Evolutionary conservation across 1,140 invertebrate genomes (phyloP).

Genomic region (Phymastichus coffea): DNA sequence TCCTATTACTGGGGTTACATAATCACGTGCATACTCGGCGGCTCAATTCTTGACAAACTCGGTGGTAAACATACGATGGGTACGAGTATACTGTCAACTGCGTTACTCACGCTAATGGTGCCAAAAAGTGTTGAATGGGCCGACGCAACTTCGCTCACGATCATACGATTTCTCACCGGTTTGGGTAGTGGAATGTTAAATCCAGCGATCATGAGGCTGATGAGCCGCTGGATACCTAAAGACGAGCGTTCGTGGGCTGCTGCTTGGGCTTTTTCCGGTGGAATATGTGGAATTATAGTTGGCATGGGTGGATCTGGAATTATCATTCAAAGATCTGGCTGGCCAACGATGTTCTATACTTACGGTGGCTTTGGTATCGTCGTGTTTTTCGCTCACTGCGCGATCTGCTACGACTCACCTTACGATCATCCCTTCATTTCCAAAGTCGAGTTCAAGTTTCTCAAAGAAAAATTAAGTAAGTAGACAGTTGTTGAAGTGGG

Average conservation of each 20-base stretch:
- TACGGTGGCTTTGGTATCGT: slow-evolving; percentile 74
- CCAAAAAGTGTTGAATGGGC: not conserved
- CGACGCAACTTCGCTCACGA: not conserved
- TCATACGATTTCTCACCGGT: not conserved
- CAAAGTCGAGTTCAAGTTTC: slow-evolving; percentile 73
- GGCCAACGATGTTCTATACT: slow-evolving; percentile 79
- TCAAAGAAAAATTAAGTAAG: slow-evolving; percentile 66
- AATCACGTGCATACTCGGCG: not conserved
- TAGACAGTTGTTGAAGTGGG: too few relatives aligned
- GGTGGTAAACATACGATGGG: not conserved
- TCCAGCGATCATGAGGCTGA: not conserved
- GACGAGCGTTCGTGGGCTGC: not conserved
- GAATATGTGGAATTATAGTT: slow-evolving; percentile 63
- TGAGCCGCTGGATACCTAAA: slow-evolving; percentile 2
- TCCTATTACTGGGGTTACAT: not conserved
- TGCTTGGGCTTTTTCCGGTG: not conserved
- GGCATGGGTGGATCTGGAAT: slow-evolving; percentile 71
- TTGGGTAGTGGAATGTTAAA: not conserved
- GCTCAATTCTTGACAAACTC: not conserved
- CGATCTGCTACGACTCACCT: slow-evolving; percentile 76
- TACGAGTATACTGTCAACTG: not conserved
- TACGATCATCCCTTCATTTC: slow-evolving; percentile 82
- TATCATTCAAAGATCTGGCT: slow-evolving; percentile 67
- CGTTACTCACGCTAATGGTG: not conserved
- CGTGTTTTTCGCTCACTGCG: slow-evolving; percentile 71